A percentile compares a stretch with the other conserved stretches of the same genome.
Evolutionary conservation across 2,888 invertebrate species (phyloP).

Genomic region (Drosophila birchii): DNA sequence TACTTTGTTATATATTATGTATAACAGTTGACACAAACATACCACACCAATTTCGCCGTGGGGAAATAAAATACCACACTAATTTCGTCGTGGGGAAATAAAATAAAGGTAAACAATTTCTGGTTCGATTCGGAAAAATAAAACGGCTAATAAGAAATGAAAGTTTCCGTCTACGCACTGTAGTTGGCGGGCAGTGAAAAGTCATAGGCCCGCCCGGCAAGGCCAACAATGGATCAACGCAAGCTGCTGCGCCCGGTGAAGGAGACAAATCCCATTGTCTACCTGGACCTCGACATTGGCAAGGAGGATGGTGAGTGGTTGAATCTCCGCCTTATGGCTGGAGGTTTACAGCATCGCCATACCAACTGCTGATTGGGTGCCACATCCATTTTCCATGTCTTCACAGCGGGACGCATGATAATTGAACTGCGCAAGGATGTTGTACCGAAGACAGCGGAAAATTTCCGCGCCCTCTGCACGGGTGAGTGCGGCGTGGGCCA

Average conservation of each 20-base stretch:
- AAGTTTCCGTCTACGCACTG: background rate
- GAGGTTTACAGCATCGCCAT: slow-evolving; percentile 11
- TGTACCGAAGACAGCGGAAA: slow-evolving; percentile 95
- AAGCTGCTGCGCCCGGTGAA: slow-evolving; percentile 64
- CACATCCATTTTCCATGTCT: slow-evolving; percentile 8
- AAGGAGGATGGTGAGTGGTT: slow-evolving; percentile 87
- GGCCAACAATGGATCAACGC: slow-evolving; percentile 54
- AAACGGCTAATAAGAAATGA: slow-evolving; percentile 4
- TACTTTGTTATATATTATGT: too few species aligned
- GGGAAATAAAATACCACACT: too few species aligned
- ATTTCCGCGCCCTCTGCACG: slow-evolving; percentile 96
- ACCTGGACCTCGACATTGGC: slow-evolving; percentile 89
- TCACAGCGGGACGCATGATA: slow-evolving; percentile 91
- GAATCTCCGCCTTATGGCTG: background rate
- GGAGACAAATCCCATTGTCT: slow-evolving; percentile 88
- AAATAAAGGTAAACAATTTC: slow-evolving; percentile 15
- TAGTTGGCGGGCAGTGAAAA: slow-evolving; percentile 36
- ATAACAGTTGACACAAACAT: too few species aligned
- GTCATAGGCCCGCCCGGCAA: slow-evolving; percentile 16
- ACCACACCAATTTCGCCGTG: too few species aligned
- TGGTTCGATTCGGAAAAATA: slow-evolving; percentile 9
- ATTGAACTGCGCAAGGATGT: slow-evolving; percentile 93
- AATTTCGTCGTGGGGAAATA: too few species aligned
- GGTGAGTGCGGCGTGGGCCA: slow-evolving; percentile 92
- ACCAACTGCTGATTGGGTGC: slow-evolving; percentile 13